These are phyloP conservation scores for Picathartes gymnocephalus DNA, from an alignment of 2,113 vertebrate species.

Conservation along the genomic window DNA sequence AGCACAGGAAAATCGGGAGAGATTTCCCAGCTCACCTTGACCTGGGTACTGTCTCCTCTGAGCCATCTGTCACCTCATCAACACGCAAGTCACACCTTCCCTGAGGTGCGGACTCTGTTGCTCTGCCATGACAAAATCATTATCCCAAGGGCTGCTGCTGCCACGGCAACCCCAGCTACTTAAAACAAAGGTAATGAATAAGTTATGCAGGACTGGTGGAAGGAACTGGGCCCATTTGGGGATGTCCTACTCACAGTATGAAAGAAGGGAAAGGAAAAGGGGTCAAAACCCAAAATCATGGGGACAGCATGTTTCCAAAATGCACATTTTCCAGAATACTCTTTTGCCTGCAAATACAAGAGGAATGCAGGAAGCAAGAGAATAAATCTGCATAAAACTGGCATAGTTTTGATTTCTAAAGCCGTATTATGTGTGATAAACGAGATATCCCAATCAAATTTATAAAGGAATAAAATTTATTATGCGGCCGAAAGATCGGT, in stretches of 20 bases:
- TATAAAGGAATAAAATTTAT: too few species aligned
- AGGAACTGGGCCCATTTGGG: neutral
- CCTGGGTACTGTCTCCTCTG: neutral
- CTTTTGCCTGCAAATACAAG: neutral
- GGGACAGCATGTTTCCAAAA: neutral
- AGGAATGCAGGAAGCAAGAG: neutral
- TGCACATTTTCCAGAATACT: neutral
- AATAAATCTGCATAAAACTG: neutral
- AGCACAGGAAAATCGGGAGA: neutral
- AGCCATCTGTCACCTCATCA: neutral
- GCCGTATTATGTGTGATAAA: neutral
- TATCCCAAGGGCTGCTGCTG: neutral
- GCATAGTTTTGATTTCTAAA: neutral
- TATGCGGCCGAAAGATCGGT: too few species aligned
- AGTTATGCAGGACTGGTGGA: neutral
- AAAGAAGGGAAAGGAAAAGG: neutral
- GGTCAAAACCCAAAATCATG: neutral
- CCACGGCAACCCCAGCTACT: neutral
- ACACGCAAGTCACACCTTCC: neutral
- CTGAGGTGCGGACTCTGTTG: accelerated
- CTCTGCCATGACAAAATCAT: neutral
- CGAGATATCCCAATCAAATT: too few species aligned
- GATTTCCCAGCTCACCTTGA: neutral
- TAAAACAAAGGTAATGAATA: neutral
- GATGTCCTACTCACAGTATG: neutral